Evolutionary conservation across 2,113 vertebrate genomes (phyloP).

Genomic region (Psammodynastes pulverulentus): DNA sequence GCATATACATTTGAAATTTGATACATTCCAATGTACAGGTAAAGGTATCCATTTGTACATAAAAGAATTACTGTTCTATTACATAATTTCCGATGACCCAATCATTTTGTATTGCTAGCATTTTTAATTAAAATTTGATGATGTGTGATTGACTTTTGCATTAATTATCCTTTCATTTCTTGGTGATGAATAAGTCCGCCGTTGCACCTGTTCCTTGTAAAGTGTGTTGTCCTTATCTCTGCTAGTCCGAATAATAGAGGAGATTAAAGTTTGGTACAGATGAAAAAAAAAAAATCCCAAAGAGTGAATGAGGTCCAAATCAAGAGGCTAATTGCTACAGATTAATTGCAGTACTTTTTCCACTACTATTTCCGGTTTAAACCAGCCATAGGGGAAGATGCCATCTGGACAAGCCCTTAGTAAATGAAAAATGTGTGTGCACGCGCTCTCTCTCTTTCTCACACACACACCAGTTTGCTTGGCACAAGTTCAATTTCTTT

Average conservation of each 20-base stretch:
- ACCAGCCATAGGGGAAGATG: conserved; percentile 7
- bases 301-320: background rate
- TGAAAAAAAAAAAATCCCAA: background rate
- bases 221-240: background rate
- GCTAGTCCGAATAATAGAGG: background rate
- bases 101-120: background rate
- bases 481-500: conserved; percentile 74
- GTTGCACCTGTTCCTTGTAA: background rate
- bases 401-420: conserved; percentile 28
- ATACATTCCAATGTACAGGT: background rate
- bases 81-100: background rate
- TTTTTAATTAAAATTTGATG: background rate
- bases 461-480: conserved; percentile 58
- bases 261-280: background rate
- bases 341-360: background rate
- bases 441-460: background rate
- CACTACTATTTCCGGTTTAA: background rate
- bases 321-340: background rate
- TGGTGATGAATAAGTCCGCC: background rate
- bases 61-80: background rate
- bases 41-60: background rate
- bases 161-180: background rate
- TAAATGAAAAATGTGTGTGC: background rate
- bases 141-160: background rate
- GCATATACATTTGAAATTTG: background rate